Percentiles rank a stretch among this genome's conserved stretches.
phyloP scores from a whole-genome alignment of 2,113 vertebrate genomes.

The Ciconia boyciana region DNA sequence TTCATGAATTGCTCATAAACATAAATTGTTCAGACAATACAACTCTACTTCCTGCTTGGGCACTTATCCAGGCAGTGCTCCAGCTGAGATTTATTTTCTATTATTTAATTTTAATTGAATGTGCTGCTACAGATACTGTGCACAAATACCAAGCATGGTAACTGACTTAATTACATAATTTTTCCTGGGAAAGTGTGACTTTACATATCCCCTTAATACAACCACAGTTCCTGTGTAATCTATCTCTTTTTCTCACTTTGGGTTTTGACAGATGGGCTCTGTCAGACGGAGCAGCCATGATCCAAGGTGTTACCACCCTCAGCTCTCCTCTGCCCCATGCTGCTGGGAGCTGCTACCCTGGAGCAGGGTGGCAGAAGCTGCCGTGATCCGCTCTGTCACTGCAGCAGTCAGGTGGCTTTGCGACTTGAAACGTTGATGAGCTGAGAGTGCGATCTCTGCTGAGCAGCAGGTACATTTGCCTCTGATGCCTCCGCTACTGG shows the following conservation, averaged over 20 bases:
- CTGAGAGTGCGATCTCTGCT: neutral
- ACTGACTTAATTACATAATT: neutral
- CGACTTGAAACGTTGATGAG: neutral
- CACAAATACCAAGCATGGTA: neutral
- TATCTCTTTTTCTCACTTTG: neutral
- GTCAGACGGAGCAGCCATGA: neutral
- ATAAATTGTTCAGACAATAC: neutral
- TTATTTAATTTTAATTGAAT: slow-evolving; percentile 46
- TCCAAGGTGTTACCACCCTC: neutral
- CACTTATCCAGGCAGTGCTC: neutral
- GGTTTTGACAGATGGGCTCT: slow-evolving; percentile 15
- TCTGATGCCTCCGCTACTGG: neutral
- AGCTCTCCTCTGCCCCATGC: neutral
- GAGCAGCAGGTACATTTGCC: neutral
- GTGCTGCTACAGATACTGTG: neutral
- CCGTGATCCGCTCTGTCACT: accelerated
- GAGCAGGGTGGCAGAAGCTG: neutral
- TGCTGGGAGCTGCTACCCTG: neutral
- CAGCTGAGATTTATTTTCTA: slow-evolving; percentile 43
- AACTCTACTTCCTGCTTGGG: slow-evolving; percentile 21
- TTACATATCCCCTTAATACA: neutral
- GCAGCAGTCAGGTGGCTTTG: neutral
- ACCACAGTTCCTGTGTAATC: neutral
- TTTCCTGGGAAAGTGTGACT: neutral
- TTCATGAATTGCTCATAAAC: slow-evolving; percentile 32